Base-by-base conservation (phyloP, 2,113 vertebrate genomes). In the human region DNA sequence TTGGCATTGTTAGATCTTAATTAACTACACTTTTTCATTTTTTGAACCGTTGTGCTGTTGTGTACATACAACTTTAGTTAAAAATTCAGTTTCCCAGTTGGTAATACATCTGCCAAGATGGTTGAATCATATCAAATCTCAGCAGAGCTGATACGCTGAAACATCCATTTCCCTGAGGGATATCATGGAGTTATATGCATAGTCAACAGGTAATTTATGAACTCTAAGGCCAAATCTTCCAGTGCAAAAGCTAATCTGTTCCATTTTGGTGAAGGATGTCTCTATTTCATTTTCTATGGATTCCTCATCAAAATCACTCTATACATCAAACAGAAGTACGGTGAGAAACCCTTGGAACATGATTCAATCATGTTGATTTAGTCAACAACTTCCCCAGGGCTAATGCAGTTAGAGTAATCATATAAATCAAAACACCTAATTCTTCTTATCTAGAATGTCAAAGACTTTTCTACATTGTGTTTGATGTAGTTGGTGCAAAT, bases 271-370 rank as follows among this genome's bases (percentile, higher is more conserved):
- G 59, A 96, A 92, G 76, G 78, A 87, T 90, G 57, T 92, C 95
- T 96, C 78, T 48, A 90, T 96, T 97, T 96, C 88, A 96, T 95
- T 97, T 98, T 96, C 90, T 94, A 79, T 91, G 96, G 89, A 81
- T 97, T 95, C 78, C 38, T 94, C 50, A 89, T 93, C 90, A 97
- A 97, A 95, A 94, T 95, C 72, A 45, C 59, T 89, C 50, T 90
- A 81, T 27, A 93, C 59, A 96, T 98, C 86, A 96, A 95, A 81
- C 43, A 95, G 50, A 35, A 96, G n/a, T 76, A n/a, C n/a, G 59
- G 57, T 79, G 72, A 91, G 66, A 96, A 93, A 94, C 48, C 45
- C 52, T 85, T 61, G 57, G 76, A 97, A 82, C 59, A 92, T 5
- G 32, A 93, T 97, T 95, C 91, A 97, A 48, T 94, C 97, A 93